Evolutionary conservation across 2,888 invertebrate genomes (phyloP).

Genomic region (Agriopis leucophaearia): DNA sequence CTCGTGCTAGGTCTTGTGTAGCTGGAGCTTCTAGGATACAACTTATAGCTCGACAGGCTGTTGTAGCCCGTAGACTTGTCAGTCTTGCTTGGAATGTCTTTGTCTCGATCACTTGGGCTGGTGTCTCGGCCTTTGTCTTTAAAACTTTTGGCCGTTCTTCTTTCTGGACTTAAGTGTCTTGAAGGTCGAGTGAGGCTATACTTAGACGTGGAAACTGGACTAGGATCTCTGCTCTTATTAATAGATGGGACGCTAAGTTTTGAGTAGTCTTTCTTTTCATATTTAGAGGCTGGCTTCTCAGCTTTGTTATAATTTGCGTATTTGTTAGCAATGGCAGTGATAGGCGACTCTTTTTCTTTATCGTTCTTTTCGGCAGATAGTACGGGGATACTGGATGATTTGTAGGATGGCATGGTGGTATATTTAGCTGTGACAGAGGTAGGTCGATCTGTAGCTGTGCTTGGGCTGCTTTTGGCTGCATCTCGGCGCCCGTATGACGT

Average conservation of each 20-base stretch:
- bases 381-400: constrained; percentile 81
- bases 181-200: constrained; percentile 76
- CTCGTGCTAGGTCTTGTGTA: constrained; percentile 63
- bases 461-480: constrained; percentile 56
- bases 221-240: constrained; percentile 84
- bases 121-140: constrained; percentile 85
- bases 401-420: constrained; percentile 73
- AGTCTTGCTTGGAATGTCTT: constrained; percentile 86
- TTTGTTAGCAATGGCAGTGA: constrained; percentile 75
- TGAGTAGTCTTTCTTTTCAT: constrained; percentile 83
- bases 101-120: constrained; percentile 84
- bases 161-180: constrained; percentile 82
- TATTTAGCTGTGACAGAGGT: constrained; percentile 82
- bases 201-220: constrained; percentile 81
- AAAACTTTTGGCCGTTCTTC: constrained; percentile 69
- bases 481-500: constrained; percentile 75
- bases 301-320: constrained; percentile 74
- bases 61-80: constrained; percentile 84
- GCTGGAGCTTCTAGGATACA: constrained; percentile 82
- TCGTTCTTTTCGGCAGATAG: constrained; percentile 63
- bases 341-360: constrained; percentile 74
- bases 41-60: constrained; percentile 80
- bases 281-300: constrained; percentile 62
- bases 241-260: constrained; percentile 71
- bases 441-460: constrained; percentile 61